Base-by-base conservation (phyloP, 53 echinoderm and acorn worm species). In the Holothuria scabra region DNA sequence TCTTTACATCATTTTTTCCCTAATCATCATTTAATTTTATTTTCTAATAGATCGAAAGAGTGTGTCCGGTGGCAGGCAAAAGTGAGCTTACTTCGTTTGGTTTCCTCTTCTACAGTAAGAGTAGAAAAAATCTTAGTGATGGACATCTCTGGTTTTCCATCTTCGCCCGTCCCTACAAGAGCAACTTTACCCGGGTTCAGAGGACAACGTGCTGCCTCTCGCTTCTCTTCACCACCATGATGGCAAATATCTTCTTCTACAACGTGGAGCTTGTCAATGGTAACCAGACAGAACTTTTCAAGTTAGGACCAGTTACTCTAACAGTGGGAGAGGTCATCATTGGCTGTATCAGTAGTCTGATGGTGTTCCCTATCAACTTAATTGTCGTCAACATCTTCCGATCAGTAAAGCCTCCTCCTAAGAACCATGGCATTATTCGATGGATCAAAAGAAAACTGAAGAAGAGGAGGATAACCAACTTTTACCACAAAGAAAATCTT, bases 241-340 rank as follows among this genome's bases (percentile, higher is more conserved):
- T 94, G 94, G 90, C 97, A 20, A 97, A 97, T 56, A 97, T 97
- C 74, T 87, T 97, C 81, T 92, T 97, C 37, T 97, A 97, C 80
- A 76, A 85, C 3, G 92, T 92, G 62, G 69, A 89, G 34, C 65
- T 84, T 37, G 34, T 65, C 30, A 68, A 68, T 23, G 67, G 89
- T 18, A 79, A 84, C 12, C 68, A 69, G 65, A 79, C 86, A 80
- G 26, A 65, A 18, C 81, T 75, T 56, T 93, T 72, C 58, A 68
- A 48, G 35, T 10, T 97, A 0, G 97, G 97, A 38, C 92, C 97
- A 13, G 87, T 97, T 60, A 85, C 86, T 37, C 80, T 97, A 69
- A 85, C 88, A 5, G 64, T 90, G 63, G 89, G 84, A 26, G 93
- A 97, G 85, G 71, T 94, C 8, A 81, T 92, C 49, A 90, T 92